These are phyloP conservation scores for Hemicrepidius hirtus DNA, from an alignment of 2,888 invertebrate species.

Conservation along the genomic window DNA sequence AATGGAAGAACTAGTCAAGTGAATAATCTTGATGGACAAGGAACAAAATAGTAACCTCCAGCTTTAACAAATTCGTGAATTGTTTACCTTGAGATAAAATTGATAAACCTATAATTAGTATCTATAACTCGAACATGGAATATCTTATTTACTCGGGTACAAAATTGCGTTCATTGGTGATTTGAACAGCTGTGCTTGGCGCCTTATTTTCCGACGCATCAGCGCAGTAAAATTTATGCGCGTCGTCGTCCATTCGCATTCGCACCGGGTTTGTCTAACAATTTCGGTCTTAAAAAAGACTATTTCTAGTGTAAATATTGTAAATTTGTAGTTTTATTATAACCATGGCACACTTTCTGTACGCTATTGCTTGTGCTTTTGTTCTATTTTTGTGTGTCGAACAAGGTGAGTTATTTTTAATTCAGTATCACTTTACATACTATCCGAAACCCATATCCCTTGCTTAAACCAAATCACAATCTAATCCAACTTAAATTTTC, in stretches of 20 bases:
- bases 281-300: conserved; percentile 48
- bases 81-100: not conserved
- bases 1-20: not conserved
- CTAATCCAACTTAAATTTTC: not conserved
- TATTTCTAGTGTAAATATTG: conserved; percentile 51
- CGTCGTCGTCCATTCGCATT: conserved; percentile 33
- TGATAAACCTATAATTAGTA: not conserved
- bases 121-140: not conserved
- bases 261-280: conserved; percentile 36
- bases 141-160: not conserved
- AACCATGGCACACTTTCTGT: conserved; percentile 45
- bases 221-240: conserved; percentile 53
- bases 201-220: conserved; percentile 35
- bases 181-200: conserved; percentile 7
- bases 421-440: not conserved
- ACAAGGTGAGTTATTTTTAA: conserved; percentile 68
- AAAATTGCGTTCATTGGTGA: not conserved
- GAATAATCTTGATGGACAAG: too few species aligned
- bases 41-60: too few species aligned
- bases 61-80: not conserved
- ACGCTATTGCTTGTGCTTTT: conserved; percentile 58
- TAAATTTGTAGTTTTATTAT: conserved; percentile 44
- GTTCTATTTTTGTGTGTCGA: conserved; percentile 70
- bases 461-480: not conserved
- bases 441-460: not conserved